Conservation (phyloP, 2,888 invertebrate genomes). For the Acronicta alni region DNA sequence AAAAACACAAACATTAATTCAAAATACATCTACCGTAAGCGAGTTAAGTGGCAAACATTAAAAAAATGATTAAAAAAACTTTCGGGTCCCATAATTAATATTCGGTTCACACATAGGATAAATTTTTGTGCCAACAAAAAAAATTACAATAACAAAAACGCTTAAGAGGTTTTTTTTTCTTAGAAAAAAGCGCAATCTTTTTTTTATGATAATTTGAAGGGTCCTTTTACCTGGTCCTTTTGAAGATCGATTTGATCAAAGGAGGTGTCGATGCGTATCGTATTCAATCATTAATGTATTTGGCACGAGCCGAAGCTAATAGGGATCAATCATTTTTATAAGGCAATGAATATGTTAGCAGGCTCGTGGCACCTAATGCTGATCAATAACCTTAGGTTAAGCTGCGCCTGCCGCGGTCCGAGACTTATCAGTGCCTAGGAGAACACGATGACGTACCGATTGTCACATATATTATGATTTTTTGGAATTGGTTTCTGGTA, state of each 20-base stretch:
- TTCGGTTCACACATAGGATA: conserved; percentile 71
- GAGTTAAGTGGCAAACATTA: conserved; percentile 70
- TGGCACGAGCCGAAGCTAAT: conserved; percentile 60
- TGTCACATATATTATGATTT: no score
- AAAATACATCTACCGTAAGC: conserved; percentile 70
- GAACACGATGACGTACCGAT: no score
- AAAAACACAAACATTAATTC: conserved; percentile 61
- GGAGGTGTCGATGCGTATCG: conserved; percentile 57
- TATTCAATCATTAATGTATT: conserved; percentile 39
- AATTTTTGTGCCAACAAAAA: conserved; percentile 53
- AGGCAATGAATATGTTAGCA: background rate
- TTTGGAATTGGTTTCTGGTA: no score
- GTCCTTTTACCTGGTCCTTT: conserved; percentile 52
- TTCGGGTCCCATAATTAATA: conserved; percentile 58
- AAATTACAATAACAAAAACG: conserved; percentile 61
- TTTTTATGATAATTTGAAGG: conserved; percentile 38
- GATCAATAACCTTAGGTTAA: no score
- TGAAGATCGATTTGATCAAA: conserved; percentile 62
- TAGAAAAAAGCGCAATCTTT: conserved; percentile 48
- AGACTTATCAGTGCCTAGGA: no score
- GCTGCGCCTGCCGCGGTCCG: no score
- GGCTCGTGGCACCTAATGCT: no score
- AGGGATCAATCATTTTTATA: conserved; percentile 42
- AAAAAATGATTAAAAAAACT: conserved; percentile 55
- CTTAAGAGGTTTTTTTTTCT: conserved; percentile 55